Conservation (phyloP, 2,113 vertebrate genomes). For the Myotis lucifugus region DNA sequence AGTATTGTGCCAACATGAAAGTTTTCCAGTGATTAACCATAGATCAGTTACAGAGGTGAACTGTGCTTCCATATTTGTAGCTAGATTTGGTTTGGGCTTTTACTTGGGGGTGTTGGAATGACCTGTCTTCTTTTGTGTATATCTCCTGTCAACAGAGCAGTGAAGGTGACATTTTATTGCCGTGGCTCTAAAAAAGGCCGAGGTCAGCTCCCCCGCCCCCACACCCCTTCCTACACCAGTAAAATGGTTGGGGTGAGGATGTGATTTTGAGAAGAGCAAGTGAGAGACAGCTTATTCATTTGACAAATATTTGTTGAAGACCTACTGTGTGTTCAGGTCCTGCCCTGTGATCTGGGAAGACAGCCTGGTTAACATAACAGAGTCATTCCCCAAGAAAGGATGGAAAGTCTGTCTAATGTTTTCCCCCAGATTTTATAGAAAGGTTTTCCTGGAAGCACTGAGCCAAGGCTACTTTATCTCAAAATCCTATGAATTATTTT, state of each 20-base stretch:
- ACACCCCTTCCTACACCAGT: background rate
- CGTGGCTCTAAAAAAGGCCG: background rate
- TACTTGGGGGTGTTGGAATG: background rate
- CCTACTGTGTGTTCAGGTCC: background rate
- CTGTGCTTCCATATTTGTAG: background rate
- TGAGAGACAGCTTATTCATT: background rate
- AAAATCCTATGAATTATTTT: conserved; percentile 14
- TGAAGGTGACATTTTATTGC: background rate
- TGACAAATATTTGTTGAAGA: conserved; percentile 21
- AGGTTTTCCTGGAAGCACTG: conserved; percentile 46
- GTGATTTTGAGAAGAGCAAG: conserved; percentile 18
- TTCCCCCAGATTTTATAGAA: conserved; percentile 27
- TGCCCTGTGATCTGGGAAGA: background rate
- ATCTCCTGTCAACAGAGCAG: background rate
- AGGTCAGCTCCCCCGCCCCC: background rate
- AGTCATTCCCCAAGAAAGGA: background rate
- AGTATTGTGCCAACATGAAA: background rate
- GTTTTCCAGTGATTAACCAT: background rate
- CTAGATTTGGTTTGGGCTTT: background rate
- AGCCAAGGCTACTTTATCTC: conserved; percentile 32
- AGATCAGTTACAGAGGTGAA: background rate
- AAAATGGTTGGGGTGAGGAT: background rate
- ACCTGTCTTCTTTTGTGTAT: background rate
- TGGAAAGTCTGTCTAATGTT: conserved; percentile 32
- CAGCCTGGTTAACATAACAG: background rate